Conservation (phyloP, 2,888 invertebrate genomes). For the Chloroclysta siterata region DNA sequence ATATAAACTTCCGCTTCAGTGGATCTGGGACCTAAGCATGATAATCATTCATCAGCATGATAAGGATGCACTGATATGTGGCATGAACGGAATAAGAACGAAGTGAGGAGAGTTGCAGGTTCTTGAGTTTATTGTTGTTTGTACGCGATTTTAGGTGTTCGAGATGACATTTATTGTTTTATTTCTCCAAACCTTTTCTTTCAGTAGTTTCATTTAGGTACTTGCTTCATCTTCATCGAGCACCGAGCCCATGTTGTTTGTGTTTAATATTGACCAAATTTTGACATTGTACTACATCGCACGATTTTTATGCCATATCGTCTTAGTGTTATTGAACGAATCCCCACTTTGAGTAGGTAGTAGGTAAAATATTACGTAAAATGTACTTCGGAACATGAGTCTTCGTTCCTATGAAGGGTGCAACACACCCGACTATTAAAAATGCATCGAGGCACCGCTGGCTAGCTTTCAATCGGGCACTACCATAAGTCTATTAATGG, state of each 20-base stretch:
- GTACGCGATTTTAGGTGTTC: not conserved
- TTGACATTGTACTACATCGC: too few relatives aligned
- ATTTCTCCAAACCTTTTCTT: not conserved
- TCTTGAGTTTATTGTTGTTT: not conserved
- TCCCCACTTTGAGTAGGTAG: too few relatives aligned
- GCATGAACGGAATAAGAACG: constrained; percentile 3
- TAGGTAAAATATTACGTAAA: too few relatives aligned
- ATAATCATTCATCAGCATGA: constrained; percentile 1
- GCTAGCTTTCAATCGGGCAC: not conserved
- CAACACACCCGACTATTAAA: not conserved
- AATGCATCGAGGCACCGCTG: not conserved
- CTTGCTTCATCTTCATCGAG: not conserved
- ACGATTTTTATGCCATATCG: too few relatives aligned
- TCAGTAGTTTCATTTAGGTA: not conserved
- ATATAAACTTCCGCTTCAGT: not conserved
- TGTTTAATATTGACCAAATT: too few relatives aligned
- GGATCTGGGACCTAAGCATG: not conserved
- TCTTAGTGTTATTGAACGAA: too few relatives aligned
- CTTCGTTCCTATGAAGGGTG: too few relatives aligned
- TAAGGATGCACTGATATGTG: not conserved
- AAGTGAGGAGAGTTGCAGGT: not conserved
- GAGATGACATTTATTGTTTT: not conserved
- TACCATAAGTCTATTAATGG: not conserved
- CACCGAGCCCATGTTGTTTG: not conserved
- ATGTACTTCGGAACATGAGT: too few relatives aligned